A percentile compares a stretch with the other conserved stretches of the same genome.
phyloP scores from a whole-genome alignment of 2,113 vertebrate species.

The Alouatta palliata region DNA sequence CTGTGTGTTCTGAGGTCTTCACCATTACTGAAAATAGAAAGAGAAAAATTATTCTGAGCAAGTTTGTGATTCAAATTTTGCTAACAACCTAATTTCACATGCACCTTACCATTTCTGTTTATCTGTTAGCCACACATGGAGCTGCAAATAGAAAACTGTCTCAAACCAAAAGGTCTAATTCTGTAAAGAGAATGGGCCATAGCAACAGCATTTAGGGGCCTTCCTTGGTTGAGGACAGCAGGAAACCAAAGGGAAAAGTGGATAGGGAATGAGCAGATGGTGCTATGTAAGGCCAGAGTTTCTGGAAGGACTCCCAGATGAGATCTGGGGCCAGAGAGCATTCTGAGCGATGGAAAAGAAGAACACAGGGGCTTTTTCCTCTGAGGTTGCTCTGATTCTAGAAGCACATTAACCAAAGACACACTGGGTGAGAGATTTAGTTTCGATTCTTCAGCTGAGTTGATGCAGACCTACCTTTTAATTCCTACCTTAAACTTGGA shows the following conservation, averaged over 20 bases:
- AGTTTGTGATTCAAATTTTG: neutral
- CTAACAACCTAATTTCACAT: neutral
- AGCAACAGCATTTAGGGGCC: neutral
- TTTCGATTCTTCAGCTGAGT: neutral
- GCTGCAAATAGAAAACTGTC: neutral
- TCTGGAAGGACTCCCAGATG: conserved; percentile 53
- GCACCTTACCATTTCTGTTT: neutral
- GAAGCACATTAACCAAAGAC: neutral
- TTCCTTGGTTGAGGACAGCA: neutral
- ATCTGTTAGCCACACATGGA: neutral
- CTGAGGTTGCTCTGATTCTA: neutral
- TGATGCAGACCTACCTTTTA: neutral
- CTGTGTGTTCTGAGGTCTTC: conserved; percentile 19
- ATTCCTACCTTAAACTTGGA: neutral
- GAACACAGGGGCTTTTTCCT: neutral
- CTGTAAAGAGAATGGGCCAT: neutral
- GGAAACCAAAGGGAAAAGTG: conserved; percentile 23
- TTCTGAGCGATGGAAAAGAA: neutral
- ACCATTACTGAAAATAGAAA: neutral
- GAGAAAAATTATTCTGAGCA: neutral
- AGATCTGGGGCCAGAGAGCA: neutral
- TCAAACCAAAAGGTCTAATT: neutral
- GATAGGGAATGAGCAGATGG: conserved; percentile 15
- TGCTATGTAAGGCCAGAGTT: neutral
- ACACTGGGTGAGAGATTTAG: neutral